These are phyloP conservation scores for Oplegnathus fasciatus DNA, from an alignment of 2,113 vertebrate species.

Conservation along the genomic window DNA sequence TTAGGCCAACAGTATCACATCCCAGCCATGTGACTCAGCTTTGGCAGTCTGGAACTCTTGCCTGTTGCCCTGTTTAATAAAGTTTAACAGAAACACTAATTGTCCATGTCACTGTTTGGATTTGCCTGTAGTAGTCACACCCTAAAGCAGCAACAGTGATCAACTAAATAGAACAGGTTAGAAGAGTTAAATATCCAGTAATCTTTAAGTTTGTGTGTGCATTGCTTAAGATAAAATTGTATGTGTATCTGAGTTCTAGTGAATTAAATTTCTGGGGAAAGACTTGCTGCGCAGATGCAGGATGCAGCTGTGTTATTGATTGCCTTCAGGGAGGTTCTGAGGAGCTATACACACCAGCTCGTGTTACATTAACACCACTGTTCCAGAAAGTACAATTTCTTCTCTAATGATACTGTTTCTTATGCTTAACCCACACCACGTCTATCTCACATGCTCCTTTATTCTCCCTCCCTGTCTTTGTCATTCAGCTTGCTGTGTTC, in stretches of 20 bases:
- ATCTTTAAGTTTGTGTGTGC: neutral
- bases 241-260: neutral
- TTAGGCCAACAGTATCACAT: slow-evolving; percentile 68
- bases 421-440: neutral
- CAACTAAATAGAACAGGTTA: neutral
- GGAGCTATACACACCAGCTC: neutral
- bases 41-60: slow-evolving; percentile 55
- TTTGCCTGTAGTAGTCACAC: slow-evolving; percentile 34
- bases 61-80: slow-evolving; percentile 54
- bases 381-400: slow-evolving; percentile 23
- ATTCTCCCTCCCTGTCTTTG: neutral
- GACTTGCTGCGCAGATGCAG: slow-evolving; percentile 6
- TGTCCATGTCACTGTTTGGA: slow-evolving; percentile 42
- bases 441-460: slow-evolving; percentile 2
- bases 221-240: neutral
- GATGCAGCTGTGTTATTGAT: slow-evolving; percentile 24
- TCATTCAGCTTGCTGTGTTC: neutral
- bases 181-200: neutral
- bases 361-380: slow-evolving; percentile 14
- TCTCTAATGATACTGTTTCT: neutral
- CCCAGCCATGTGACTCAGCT: slow-evolving; percentile 70
- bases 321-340: slow-evolving; percentile 26
- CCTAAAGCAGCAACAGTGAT: slow-evolving; percentile 12
- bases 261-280: neutral
- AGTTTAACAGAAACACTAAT: slow-evolving; percentile 67